These are phyloP conservation scores for Axis porcinus DNA, from an alignment of 2,113 vertebrate genomes.

Conservation along the genomic window DNA sequence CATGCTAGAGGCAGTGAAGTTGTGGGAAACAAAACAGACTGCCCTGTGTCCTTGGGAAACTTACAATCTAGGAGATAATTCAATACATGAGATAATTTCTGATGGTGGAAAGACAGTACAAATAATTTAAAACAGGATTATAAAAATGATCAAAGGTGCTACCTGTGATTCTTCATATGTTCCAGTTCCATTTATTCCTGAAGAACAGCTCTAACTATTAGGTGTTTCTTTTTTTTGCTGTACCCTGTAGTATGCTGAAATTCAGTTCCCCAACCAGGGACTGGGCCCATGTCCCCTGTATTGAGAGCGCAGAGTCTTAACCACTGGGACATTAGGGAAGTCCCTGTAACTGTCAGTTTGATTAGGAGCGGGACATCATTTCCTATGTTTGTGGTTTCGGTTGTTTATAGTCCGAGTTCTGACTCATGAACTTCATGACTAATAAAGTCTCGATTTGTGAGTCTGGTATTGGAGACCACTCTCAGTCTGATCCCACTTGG, in stretches of 20 bases:
- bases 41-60: neutral
- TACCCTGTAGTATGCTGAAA: neutral
- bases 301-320: neutral
- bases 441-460: neutral
- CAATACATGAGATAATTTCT: neutral
- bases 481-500: neutral
- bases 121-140: neutral
- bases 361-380: neutral
- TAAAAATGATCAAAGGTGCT: neutral
- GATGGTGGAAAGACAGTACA: neutral
- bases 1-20: neutral
- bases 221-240: neutral
- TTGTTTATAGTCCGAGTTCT: neutral
- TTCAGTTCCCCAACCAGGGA: neutral
- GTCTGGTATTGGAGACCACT: neutral
- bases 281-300: neutral
- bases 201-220: neutral
- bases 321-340: neutral
- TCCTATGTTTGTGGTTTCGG: neutral
- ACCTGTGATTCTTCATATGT: neutral
- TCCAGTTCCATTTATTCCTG: neutral
- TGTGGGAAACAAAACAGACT: neutral
- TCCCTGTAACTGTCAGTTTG: neutral
- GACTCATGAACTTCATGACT: neutral
- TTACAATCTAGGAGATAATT: neutral